These are phyloP conservation scores for Mastomys coucha DNA, from an alignment of 2,113 vertebrate genomes.

Conservation along the genomic window DNA sequence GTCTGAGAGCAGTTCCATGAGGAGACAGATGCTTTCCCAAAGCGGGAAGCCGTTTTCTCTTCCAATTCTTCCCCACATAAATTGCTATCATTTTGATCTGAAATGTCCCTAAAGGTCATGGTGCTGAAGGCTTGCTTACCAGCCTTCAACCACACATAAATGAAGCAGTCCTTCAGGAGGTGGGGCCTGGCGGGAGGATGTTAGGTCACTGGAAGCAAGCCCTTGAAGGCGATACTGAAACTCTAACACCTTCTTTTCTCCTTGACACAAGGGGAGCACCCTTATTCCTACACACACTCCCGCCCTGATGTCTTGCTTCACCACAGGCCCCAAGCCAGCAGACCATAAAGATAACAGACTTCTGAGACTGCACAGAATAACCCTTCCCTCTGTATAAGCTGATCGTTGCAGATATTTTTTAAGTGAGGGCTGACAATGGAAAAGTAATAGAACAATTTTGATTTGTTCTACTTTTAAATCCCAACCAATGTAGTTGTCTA, in stretches of 20 bases:
- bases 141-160: background rate
- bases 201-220: background rate
- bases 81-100: background rate
- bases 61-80: background rate
- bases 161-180: background rate
- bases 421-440: background rate
- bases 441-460: background rate
- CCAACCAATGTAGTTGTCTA: constrained; percentile 12
- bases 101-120: background rate
- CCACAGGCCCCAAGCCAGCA: background rate
- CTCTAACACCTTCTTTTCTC: background rate
- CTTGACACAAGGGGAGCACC: background rate
- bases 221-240: background rate
- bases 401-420: background rate
- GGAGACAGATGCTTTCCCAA: background rate
- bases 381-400: background rate
- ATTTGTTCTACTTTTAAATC: background rate
- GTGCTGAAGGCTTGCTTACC: background rate
- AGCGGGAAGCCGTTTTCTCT: background rate
- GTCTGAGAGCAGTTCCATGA: background rate
- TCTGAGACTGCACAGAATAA: background rate
- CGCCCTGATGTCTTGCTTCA: background rate
- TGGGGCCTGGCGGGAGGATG: background rate
- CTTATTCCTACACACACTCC: background rate
- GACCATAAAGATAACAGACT: background rate